phyloP scores from a whole-genome alignment of 1,140 invertebrate species.

The Zaprionus vittiger region DNA sequence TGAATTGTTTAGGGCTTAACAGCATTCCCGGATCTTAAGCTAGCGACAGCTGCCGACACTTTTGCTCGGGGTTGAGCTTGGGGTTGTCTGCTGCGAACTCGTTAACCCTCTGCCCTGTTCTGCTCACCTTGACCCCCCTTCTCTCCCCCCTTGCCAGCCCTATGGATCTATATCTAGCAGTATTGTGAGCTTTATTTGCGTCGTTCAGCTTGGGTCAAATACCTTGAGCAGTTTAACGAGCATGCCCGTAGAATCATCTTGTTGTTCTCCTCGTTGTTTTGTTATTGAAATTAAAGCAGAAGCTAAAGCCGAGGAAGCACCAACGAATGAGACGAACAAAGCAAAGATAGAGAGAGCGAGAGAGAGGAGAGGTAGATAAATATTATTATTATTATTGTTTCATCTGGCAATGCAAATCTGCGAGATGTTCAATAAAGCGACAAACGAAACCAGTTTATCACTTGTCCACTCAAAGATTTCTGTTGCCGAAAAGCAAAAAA shows the following conservation, averaged over 20 bases:
- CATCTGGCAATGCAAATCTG: constrained; percentile 66
- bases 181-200: constrained; percentile 39
- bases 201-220: constrained; percentile 65
- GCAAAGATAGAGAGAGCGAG: background rate
- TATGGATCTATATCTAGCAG: background rate
- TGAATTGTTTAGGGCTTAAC: background rate
- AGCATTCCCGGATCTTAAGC: constrained; percentile 27
- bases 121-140: background rate
- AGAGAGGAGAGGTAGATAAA: background rate
- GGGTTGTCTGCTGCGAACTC: constrained; percentile 2
- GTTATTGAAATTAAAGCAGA: constrained; percentile 68
- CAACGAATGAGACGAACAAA: background rate
- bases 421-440: constrained; percentile 67
- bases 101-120: constrained; percentile 1
- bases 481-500: constrained; percentile 53
- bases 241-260: constrained; percentile 55
- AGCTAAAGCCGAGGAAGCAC: constrained; percentile 25
- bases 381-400: constrained; percentile 24
- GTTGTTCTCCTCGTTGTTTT: constrained; percentile 37
- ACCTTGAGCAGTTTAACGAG: constrained; percentile 58
- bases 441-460: constrained; percentile 71
- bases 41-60: constrained; percentile 37
- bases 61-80: constrained; percentile 34
- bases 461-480: constrained; percentile 47
- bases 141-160: background rate